A percentile compares a stretch with the other conserved stretches of the same genome.
These are phyloP conservation scores for Melozone crissalis DNA, from an alignment of 2,113 vertebrate genomes.

Conservation along the genomic window DNA sequence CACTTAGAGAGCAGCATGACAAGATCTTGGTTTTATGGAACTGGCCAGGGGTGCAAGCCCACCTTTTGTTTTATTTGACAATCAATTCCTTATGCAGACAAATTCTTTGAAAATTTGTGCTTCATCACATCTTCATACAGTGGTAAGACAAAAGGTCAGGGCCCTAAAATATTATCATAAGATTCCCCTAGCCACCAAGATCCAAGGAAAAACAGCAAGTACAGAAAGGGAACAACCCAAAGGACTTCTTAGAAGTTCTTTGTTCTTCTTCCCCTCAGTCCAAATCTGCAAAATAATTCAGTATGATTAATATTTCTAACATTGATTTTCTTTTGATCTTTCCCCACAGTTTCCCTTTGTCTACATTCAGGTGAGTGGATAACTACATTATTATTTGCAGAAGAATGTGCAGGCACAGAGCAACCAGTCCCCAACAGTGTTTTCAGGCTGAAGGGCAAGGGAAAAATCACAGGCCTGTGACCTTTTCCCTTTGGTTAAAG, in stretches of 20 bases:
- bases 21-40: not conserved
- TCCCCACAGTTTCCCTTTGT: constrained; percentile 44
- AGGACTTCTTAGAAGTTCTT: not conserved
- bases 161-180: not conserved
- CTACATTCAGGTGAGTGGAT: constrained; percentile 32
- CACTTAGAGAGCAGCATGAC: not conserved
- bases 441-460: not conserved
- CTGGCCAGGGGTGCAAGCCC: not conserved
- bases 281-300: not conserved
- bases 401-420: not conserved
- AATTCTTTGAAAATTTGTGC: not conserved
- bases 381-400: not conserved
- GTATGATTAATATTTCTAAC: not conserved
- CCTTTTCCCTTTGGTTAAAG: not conserved
- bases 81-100: not conserved
- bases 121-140: not conserved
- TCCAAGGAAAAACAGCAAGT: not conserved
- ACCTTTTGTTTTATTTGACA: not conserved
- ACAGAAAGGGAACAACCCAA: not conserved
- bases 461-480: rapidly evolving
- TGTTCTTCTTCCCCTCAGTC: not conserved
- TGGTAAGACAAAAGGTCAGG: not conserved
- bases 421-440: not conserved
- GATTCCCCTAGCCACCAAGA: not conserved
- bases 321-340: not conserved